These are phyloP conservation scores for Barnardius zonarius DNA, from an alignment of 2,113 vertebrate species.

Conservation along the genomic window DNA sequence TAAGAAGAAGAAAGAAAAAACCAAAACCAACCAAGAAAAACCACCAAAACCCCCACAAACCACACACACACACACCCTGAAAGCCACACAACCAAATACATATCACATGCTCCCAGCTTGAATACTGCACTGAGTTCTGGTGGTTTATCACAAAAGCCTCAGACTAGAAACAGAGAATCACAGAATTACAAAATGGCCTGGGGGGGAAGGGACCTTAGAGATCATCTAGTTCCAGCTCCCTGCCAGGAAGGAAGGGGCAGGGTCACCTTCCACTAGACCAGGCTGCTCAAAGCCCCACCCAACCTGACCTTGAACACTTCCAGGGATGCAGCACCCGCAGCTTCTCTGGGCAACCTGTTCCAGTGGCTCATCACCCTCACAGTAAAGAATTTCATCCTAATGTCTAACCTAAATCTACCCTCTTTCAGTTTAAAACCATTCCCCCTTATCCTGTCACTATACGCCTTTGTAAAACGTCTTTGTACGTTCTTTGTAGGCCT, in stretches of 20 bases:
- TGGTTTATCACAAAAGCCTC: not conserved
- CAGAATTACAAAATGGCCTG: not conserved
- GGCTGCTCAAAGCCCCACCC: not conserved
- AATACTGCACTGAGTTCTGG: not conserved
- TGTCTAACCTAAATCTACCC: not conserved
- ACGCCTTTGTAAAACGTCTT: not conserved
- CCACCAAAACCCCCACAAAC: fast-evolving
- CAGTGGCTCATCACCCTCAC: not conserved
- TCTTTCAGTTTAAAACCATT: not conserved
- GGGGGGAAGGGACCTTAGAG: not conserved
- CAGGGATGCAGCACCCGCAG: not conserved
- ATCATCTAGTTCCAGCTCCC: not conserved
- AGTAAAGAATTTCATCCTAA: not conserved
- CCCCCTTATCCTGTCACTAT: not conserved
- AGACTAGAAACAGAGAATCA: not conserved
- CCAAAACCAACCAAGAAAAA: not conserved
- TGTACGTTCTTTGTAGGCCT: not conserved
- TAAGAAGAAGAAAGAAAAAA: not conserved
- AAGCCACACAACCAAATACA: not conserved
- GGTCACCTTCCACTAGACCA: not conserved
- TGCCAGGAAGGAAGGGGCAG: not conserved
- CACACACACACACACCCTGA: not conserved
- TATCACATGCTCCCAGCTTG: not conserved
- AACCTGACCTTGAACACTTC: not conserved
- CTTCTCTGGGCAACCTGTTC: not conserved